A percentile compares a stretch with the other conserved stretches of the same genome.
Evolutionary conservation across 2,797 vertebrate genomes (phyloP).

Genomic region (Chelon auratus): DNA sequence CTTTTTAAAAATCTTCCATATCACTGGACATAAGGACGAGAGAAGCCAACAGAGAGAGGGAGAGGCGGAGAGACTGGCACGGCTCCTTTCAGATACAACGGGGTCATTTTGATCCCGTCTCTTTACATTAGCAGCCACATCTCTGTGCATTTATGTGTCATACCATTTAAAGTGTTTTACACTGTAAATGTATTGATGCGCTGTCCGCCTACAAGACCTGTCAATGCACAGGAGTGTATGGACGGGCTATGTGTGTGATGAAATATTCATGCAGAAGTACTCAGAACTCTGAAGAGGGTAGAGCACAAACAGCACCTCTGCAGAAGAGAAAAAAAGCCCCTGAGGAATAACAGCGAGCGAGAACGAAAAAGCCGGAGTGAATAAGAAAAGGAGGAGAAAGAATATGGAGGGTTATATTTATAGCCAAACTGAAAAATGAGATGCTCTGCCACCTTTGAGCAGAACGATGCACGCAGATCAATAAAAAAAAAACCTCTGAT

Average conservation of each 20-base stretch:
- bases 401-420: constrained; percentile 54
- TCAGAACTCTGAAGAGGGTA: constrained; percentile 71
- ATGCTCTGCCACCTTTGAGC: constrained; percentile 12
- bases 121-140: constrained; percentile 40
- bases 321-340: constrained; percentile 58
- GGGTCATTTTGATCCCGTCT: constrained; percentile 52
- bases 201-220: constrained; percentile 32
- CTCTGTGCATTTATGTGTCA: constrained; percentile 20
- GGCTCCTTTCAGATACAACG: constrained; percentile 20
- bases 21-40: constrained; percentile 43
- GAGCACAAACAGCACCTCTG: constrained; percentile 69
- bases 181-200: constrained; percentile 5
- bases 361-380: constrained; percentile 44
- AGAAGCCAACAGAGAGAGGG: constrained; percentile 19
- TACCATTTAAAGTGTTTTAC: constrained; percentile 46
- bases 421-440: constrained; percentile 24
- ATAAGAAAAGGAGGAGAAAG: constrained; percentile 28
- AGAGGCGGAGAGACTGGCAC: constrained; percentile 13
- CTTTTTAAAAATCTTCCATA: constrained; percentile 50
- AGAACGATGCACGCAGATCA: constrained; percentile 19
- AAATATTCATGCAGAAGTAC: constrained; percentile 80
- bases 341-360: constrained; percentile 48
- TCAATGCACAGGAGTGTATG: constrained; percentile 60
- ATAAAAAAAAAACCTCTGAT: constrained; percentile 27
- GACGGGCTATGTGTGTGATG: constrained; percentile 59